Conservation (phyloP, 2,113 vertebrate species). For the Meleagris gallopavo region DNA sequence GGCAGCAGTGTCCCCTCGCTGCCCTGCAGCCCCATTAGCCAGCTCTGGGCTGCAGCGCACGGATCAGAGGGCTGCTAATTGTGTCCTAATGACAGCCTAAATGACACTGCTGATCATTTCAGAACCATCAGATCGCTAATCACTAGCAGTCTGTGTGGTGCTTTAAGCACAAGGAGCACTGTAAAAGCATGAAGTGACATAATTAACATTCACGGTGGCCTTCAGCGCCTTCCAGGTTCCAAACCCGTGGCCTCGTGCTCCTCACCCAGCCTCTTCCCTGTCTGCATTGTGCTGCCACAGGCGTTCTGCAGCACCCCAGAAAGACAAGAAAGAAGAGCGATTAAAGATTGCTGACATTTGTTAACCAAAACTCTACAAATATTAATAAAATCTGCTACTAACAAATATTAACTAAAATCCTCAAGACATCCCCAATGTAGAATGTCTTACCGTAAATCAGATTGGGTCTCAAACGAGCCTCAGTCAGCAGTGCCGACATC, state of each 20-base stretch:
- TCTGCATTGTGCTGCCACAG: neutral
- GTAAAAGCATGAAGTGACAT: neutral
- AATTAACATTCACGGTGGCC: neutral
- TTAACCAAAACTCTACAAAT: neutral
- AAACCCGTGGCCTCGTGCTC: neutral
- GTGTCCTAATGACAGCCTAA: conserved; percentile 8
- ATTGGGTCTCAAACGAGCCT: fast-evolving
- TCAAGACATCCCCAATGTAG: fast-evolving
- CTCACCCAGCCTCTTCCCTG: neutral
- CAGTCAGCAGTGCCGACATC: neutral
- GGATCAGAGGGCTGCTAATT: conserved; percentile 9
- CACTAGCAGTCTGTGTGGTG: neutral
- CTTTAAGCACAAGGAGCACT: neutral
- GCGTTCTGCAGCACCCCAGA: neutral
- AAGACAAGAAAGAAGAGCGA: fast-evolving
- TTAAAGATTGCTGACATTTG: neutral
- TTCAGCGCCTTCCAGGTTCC: neutral
- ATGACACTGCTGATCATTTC: neutral
- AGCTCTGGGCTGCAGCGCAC: neutral
- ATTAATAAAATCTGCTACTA: neutral
- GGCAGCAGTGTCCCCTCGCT: neutral
- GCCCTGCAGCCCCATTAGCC: neutral
- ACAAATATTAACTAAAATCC: neutral
- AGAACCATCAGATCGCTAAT: conserved; percentile 3
- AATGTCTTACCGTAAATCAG: neutral